phyloP scores from a whole-genome alignment of 1,140 invertebrate species.

The Charaxes varanes region DNA sequence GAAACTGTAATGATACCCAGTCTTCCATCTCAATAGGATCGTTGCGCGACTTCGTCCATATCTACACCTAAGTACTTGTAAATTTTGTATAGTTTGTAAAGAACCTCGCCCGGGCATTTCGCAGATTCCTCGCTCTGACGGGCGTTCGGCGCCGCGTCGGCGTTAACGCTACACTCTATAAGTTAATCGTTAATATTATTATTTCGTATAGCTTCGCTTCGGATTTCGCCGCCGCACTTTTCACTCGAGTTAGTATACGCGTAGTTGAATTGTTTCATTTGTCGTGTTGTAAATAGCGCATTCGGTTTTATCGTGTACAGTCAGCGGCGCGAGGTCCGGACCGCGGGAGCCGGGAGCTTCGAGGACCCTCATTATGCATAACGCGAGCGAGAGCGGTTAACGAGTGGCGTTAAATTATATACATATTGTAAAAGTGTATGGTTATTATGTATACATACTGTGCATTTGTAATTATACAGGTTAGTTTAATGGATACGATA shows the following conservation, averaged over 20 bases:
- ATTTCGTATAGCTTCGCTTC: conserved; percentile 35
- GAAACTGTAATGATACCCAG: conserved; percentile 29
- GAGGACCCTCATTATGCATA: too few relatives aligned
- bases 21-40: conserved; percentile 48
- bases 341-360: too few relatives aligned
- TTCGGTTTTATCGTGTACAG: conserved; percentile 16
- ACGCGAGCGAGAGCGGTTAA: conserved; percentile 37
- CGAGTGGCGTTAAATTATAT: conserved; percentile 49
- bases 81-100: conserved; percentile 40
- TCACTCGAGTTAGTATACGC: conserved; percentile 33
- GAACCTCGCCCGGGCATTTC: conserved; percentile 23
- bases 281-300: conserved; percentile 40
- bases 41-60: conserved; percentile 50
- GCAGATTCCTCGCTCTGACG: conserved; percentile 25
- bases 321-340: conserved; percentile 15
- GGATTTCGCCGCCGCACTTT: conserved; percentile 19
- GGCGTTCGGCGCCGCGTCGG: background rate
- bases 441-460: conserved; percentile 62
- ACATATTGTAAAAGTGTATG: conserved; percentile 63
- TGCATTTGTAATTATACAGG: conserved; percentile 71
- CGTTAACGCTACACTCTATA: conserved; percentile 20
- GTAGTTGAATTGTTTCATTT: conserved; percentile 37
- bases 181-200: too few relatives aligned
- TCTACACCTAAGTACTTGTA: conserved; percentile 49
- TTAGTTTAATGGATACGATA: conserved; percentile 54